Conservation (phyloP, 2,113 vertebrate species). For the Syngnathoides biaculeatus region DNA sequence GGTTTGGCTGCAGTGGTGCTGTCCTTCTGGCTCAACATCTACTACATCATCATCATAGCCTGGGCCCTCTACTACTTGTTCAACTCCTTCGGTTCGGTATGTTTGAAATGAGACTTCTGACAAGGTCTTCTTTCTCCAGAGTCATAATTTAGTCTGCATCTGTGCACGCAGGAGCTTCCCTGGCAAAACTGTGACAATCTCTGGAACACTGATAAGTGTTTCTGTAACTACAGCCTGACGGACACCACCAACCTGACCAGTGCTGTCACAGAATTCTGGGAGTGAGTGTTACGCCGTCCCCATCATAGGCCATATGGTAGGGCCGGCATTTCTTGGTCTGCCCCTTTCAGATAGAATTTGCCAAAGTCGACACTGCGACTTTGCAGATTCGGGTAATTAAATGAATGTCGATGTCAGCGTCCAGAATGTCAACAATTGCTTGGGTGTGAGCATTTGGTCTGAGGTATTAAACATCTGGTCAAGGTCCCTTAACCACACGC, state of each 20-base stretch:
- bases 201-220: conserved; percentile 86
- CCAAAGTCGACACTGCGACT: too few relatives aligned
- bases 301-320: too few relatives aligned
- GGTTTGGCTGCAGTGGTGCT: conserved; percentile 84
- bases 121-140: background rate
- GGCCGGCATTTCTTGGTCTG: background rate
- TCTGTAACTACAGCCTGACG: conserved; percentile 84
- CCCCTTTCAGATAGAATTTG: background rate
- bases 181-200: conserved; percentile 85
- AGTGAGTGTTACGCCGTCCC: conserved; percentile 69
- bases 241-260: conserved; percentile 88
- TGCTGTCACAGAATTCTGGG: conserved; percentile 89
- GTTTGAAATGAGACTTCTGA: conserved; percentile 10
- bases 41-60: conserved; percentile 89
- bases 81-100: conserved; percentile 81
- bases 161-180: conserved; percentile 74
- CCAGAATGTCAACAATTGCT: too few relatives aligned
- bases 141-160: background rate
- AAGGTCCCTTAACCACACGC: too few relatives aligned
- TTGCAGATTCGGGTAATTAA: too few relatives aligned
- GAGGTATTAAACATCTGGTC: too few relatives aligned
- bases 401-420: too few relatives aligned
- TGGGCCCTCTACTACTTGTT: conserved; percentile 91
- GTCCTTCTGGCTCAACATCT: conserved; percentile 91
- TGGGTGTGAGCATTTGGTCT: too few relatives aligned